Evolutionary conservation across 2,113 vertebrate species (phyloP).

Genomic region (Cephalopterus ornatus): DNA sequence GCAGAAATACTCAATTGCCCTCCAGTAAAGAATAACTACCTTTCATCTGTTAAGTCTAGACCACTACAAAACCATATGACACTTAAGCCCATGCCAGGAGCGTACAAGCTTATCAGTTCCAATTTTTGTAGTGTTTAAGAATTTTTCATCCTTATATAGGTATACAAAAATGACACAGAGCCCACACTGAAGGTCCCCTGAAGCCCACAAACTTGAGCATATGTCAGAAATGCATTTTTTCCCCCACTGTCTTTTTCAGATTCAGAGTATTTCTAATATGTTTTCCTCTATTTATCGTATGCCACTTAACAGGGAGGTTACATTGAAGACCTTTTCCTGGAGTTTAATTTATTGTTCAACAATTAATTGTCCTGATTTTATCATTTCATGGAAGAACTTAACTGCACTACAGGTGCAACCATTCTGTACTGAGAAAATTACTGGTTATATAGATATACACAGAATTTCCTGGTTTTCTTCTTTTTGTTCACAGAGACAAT

Average conservation of each 20-base stretch:
- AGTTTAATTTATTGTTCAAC: neutral
- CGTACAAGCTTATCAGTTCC: neutral
- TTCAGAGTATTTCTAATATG: neutral
- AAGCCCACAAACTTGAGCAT: neutral
- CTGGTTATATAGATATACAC: neutral
- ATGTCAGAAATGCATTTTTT: neutral
- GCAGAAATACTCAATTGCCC: neutral
- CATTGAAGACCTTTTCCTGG: neutral
- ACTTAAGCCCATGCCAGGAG: neutral
- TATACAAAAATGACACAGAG: neutral
- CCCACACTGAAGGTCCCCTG: neutral
- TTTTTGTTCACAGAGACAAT: neutral
- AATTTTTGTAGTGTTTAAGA: neutral
- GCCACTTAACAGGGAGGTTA: neutral
- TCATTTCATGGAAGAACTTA: neutral
- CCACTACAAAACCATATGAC: neutral
- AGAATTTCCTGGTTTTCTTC: neutral
- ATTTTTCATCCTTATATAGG: neutral
- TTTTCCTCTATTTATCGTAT: neutral
- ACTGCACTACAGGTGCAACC: neutral
- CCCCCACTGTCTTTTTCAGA: neutral
- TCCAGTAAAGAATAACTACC: neutral
- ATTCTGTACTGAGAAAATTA: neutral
- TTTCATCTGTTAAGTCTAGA: neutral
- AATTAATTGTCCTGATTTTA: neutral